Conservation (phyloP, 2,888 invertebrate genomes). For the Lycia hirtaria region DNA sequence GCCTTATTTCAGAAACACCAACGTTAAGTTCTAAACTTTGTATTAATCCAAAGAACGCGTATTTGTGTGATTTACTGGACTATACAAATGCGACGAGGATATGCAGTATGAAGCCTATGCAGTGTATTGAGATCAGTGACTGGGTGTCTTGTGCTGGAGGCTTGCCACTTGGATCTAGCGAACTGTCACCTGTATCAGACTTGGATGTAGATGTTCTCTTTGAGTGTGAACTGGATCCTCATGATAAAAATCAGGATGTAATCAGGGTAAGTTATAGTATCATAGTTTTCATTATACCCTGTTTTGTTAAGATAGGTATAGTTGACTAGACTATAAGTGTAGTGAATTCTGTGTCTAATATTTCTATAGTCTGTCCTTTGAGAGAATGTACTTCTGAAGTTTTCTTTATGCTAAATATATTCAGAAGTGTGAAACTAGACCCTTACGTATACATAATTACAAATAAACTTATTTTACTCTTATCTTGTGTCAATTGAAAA, state of each 20-base stretch:
- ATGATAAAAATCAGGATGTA: conserved; percentile 65
- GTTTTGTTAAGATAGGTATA: no score
- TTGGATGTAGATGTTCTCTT: conserved; percentile 74
- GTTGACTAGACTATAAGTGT: neutral
- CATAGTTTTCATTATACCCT: neutral
- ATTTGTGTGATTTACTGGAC: conserved; percentile 86
- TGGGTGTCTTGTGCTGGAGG: conserved; percentile 78
- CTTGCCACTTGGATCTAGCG: conserved; percentile 69
- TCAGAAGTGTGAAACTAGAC: no score
- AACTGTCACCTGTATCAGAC: conserved; percentile 63
- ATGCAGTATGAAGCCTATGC: conserved; percentile 80
- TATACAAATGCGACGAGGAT: conserved; percentile 78
- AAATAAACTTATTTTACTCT: no score
- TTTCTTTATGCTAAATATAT: no score
- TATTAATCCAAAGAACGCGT: conserved; percentile 83
- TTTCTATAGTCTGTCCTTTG: neutral
- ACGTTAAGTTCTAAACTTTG: conserved; percentile 84
- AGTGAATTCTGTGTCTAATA: neutral
- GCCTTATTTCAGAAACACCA: conserved; percentile 68
- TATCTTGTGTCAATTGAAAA: no score
- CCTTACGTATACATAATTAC: no score
- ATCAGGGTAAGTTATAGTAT: conserved; percentile 56
- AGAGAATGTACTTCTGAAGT: no score
- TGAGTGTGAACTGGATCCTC: conserved; percentile 81
- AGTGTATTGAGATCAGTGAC: conserved; percentile 75